These are phyloP conservation scores for Lasioglossum morio DNA, from an alignment of 2,888 invertebrate species.

Conservation along the genomic window DNA sequence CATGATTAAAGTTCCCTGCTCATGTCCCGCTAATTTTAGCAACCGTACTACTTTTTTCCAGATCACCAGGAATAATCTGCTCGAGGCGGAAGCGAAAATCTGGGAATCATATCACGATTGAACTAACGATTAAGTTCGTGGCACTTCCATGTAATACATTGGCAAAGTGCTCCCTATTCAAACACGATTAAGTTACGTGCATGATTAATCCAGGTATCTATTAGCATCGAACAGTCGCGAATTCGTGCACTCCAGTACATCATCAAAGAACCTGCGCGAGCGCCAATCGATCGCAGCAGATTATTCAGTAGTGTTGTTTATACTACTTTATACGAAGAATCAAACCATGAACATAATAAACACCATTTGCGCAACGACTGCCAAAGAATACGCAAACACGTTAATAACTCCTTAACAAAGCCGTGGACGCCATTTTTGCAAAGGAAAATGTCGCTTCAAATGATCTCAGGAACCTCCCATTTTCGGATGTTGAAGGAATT, in stretches of 20 bases:
- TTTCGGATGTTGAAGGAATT: no score
- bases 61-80: neutral
- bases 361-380: conserved; percentile 38
- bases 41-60: neutral
- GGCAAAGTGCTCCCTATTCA: conserved; percentile 9
- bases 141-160: neutral
- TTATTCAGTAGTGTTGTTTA: conserved; percentile 44
- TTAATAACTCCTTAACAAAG: no score
- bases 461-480: no score
- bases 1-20: neutral
- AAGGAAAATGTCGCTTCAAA: no score
- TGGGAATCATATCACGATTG: neutral
- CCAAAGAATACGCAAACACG: conserved; percentile 47
- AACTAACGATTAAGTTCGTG: neutral
- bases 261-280: conserved; percentile 29
- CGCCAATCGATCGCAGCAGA: conserved; percentile 25
- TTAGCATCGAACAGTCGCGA: conserved; percentile 45
- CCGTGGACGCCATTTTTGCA: no score
- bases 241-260: conserved; percentile 38
- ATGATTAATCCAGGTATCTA: conserved; percentile 49
- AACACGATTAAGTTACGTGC: conserved; percentile 44
- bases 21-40: no score
- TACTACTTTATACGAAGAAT: conserved; percentile 45
- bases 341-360: conserved; percentile 44
- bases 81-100: neutral